Evolutionary conservation across 2,888 invertebrate genomes (phyloP), one percentile per base, ranked within the genome.

Genomic region (Branchinecta sandiegonensis): DNA sequence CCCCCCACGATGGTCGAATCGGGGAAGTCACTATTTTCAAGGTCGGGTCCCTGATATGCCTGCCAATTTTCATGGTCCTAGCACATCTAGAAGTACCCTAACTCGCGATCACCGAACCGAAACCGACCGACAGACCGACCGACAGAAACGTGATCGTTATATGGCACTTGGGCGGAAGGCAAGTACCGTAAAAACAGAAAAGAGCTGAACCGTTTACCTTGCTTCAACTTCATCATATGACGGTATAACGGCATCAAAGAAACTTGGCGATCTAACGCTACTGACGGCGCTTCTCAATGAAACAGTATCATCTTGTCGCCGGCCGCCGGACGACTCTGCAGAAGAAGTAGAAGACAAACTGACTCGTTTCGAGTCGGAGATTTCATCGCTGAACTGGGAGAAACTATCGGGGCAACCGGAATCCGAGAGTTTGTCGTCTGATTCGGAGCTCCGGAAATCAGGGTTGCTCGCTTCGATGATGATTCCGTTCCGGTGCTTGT

Each of bases 331-430:
- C 8, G 63, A 56, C 23, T 56, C 63, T 17, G 14, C 23, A 17
- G 63, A 56, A 56, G 63, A 56, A 56, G 14, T 56, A n/a, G 63
- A 56, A 9, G n/a, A 17, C 63, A 56, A 56, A 23, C 63, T 56
- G 14, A 23, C 23, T 56, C 63, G n/a, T 23, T 56, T 56, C 63
- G 23, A 56, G n/a, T 56, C 63, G 8, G n/a, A 23, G 14, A 10
- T 23, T 56, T 56, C 63, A 9, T 56, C 63, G 23, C 10, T 56
- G n/a, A 23, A 56, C 23, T 17, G 23, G 63, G 63, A 56, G n/a
- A 56, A 23, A 56, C 14, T 56, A 17, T 56, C 63, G 9, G 63
- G 63, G 10, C 63, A 56, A 17, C 23, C 63, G n/a, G 63, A 56
- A 10, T 23, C 37, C 37, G 37, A 37, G 37, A 4, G 37, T 37